Base-by-base conservation (phyloP, 2,113 vertebrate species). In the Coryphaenoides rupestris region DNA sequence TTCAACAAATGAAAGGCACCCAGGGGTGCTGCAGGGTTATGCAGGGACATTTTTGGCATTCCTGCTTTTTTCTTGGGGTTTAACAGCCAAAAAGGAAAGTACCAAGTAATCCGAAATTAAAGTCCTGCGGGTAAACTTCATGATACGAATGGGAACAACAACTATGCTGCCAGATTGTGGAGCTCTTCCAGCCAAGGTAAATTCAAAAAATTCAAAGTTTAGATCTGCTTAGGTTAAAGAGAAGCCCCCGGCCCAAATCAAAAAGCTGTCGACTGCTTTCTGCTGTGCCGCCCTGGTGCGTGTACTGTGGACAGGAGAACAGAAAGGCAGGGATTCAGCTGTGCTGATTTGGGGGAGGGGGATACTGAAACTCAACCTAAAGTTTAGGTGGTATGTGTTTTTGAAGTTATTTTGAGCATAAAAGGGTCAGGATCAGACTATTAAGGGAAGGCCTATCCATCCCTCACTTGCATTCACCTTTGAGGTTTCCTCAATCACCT, bases 1-100 rank as follows among this genome's bases (percentile, higher is more conserved):
- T 65, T 50, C 71, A 70, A 74, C 66, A 56, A 54, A 74, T 26
- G 60, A 33, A 54, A 56, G 73, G 59, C 73, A 73, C 71, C 68
- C 68, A 62, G 57, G 17, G 24, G 64, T 71, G 68, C 53, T 66
- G 65, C 47, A 55, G 53, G 26, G n/a, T 57, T 62, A 21, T 28
- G 33, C 50, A 22, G 62, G 62, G 49, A 52, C 24, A 55, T 5
- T 59, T 69, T 45, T 74, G 55, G 61, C 71, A 68, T 58, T 61
- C 62, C 65, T 66, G 19, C 14, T 65, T 68, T 17, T 68, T 21
- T 55, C 71, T 65, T 61, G 73, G 7, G 4, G 70, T 66, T 67
- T 68, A 74, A 65, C 67, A 40, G 63, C 72, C 17, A 57, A 40
- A 14, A 63, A 74, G 26, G 59, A 23, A 55, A 66, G 69, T 67